Evolutionary conservation across 2,888 invertebrate genomes (phyloP).

Genomic region (Sinhomidia bicolor): DNA sequence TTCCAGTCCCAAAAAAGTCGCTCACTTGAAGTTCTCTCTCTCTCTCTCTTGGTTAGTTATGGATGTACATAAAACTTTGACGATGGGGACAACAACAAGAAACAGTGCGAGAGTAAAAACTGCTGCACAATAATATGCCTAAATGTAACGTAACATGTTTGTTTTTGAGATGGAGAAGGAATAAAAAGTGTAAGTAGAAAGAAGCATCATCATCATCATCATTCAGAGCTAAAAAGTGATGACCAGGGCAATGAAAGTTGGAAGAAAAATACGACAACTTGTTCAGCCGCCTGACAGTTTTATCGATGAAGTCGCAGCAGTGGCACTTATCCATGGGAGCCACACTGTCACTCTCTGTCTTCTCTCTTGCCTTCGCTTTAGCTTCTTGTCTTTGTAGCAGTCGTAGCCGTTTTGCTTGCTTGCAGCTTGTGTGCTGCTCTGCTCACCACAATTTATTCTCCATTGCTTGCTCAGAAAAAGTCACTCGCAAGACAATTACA

Average conservation of each 20-base stretch:
- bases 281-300: constrained; percentile 69
- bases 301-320: constrained; percentile 72
- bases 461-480: constrained; percentile 36
- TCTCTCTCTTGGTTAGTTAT: constrained; percentile 10
- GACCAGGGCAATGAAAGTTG: constrained; percentile 68
- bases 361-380: constrained; percentile 21
- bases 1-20: constrained; percentile 16
- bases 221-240: constrained; percentile 61
- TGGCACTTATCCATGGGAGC: constrained; percentile 70
- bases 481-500: constrained; percentile 14
- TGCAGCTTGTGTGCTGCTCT: constrained; percentile 6
- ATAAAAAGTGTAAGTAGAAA: constrained; percentile 31
- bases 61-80: constrained; percentile 47
- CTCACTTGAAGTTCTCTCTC: too few species aligned
- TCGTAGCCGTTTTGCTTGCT: constrained; percentile 2
- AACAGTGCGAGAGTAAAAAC: constrained; percentile 37
- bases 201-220: constrained; percentile 54
- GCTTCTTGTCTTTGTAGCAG: constrained; percentile 43
- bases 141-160: background rate
- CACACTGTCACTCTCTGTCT: constrained; percentile 50
- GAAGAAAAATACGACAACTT: constrained; percentile 70
- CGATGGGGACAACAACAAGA: constrained; percentile 42
- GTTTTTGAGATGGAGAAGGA: constrained; percentile 3
- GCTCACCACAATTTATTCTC: constrained; percentile 49
- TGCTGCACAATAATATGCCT: background rate